Conservation (phyloP, 37 sponge, comb jelly and placozoan species). For the Ianthella basta region DNA sequence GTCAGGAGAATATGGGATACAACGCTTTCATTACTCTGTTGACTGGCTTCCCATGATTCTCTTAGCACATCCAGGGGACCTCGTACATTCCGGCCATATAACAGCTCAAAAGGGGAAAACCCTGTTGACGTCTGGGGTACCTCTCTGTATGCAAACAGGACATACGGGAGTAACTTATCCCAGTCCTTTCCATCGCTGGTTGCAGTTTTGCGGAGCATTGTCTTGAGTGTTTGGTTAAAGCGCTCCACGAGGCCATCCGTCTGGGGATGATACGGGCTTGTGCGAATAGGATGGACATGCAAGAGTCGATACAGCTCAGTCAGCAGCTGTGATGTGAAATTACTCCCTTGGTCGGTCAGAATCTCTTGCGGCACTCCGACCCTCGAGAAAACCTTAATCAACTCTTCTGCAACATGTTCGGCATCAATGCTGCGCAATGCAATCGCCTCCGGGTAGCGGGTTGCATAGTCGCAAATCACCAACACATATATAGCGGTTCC, state of each 20-base stretch:
- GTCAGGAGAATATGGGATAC: conserved; percentile 29
- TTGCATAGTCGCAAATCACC: too few species aligned
- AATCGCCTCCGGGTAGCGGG: too few species aligned
- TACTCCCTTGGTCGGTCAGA: too few species aligned
- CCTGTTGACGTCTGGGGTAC: conserved; percentile 56
- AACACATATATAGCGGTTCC: too few species aligned
- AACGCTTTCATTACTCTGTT: conserved; percentile 13
- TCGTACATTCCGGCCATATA: conserved; percentile 45
- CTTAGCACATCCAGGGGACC: conserved; percentile 48
- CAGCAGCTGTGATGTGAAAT: too few species aligned
- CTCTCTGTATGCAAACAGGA: conserved; percentile 66
- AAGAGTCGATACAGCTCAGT: conserved; percentile 45
- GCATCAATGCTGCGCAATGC: too few species aligned
- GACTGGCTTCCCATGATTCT: conserved; percentile 48
- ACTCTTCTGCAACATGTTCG: too few species aligned
- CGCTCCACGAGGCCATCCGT: conserved; percentile 51
- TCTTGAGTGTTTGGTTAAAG: conserved; percentile 51
- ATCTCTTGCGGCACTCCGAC: too few species aligned
- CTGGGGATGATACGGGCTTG: too few species aligned
- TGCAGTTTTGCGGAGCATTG: conserved; percentile 34
- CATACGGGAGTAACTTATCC: conserved; percentile 47
- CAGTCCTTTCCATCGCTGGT: conserved; percentile 46
- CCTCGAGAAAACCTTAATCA: too few species aligned
- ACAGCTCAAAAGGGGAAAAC: conserved; percentile 58
- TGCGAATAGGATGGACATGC: too few species aligned